phyloP scores from a whole-genome alignment of 1,140 invertebrate species.

The Trypoxylus dichotomus region DNA sequence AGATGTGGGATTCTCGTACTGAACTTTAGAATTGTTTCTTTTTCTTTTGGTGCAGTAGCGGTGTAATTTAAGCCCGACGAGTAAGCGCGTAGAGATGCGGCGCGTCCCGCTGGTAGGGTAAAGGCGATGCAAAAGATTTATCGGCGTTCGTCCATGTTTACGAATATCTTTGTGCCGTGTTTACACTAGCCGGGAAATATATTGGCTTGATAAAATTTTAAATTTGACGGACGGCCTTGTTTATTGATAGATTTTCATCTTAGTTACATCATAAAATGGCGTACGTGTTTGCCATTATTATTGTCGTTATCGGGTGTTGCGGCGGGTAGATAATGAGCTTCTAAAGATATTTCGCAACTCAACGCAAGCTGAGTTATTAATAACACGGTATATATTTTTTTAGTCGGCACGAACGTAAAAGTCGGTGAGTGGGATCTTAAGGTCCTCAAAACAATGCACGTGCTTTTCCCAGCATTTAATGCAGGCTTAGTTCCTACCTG shows the following conservation, averaged over 20 bases:
- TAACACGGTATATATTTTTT: background rate
- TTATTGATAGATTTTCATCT: background rate
- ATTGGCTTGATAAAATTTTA: background rate
- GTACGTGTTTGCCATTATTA: background rate
- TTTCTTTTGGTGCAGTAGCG: background rate
- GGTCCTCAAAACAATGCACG: too few species aligned
- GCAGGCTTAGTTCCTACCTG: too few species aligned
- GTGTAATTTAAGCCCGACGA: background rate
- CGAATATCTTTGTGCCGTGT: constrained; percentile 1
- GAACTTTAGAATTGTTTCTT: background rate
- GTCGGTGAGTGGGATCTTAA: background rate
- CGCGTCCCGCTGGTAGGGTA: too few species aligned
- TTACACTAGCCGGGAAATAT: background rate
- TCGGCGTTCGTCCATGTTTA: background rate
- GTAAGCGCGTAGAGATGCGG: background rate
- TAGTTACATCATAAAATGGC: background rate
- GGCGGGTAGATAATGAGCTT: background rate
- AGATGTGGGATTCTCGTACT: background rate
- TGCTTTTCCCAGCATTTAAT: too few species aligned
- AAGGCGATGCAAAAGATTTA: background rate
- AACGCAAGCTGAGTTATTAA: background rate
- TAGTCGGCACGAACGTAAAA: background rate
- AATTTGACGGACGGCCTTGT: constrained; percentile 1
- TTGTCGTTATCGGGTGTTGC: background rate
- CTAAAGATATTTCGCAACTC: background rate